Evolutionary conservation across 1,140 invertebrate species (phyloP).

Genomic region (Temnothorax longispinosus): DNA sequence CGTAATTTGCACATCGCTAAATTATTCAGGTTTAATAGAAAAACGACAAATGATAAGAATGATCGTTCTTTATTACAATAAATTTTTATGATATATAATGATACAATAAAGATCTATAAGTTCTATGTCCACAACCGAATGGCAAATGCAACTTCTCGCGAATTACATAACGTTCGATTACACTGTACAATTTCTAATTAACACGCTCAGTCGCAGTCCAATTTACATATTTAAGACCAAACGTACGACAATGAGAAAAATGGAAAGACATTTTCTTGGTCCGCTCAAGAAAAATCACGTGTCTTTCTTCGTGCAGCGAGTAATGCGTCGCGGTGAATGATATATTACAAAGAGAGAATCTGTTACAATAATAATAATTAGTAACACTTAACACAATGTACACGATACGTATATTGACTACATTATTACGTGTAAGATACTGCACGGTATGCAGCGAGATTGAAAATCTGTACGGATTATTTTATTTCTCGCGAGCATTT

Average conservation of each 20-base stretch:
- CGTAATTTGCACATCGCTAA: neutral
- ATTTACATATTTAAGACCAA: slow-evolving; percentile 53
- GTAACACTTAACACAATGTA: slow-evolving; percentile 80
- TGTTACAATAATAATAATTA: slow-evolving; percentile 78
- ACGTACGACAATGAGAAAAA: slow-evolving; percentile 13
- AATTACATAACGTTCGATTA: slow-evolving; percentile 72
- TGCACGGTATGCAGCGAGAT: slow-evolving; percentile 47
- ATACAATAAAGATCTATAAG: slow-evolving; percentile 84
- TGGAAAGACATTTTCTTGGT: slow-evolving; percentile 35
- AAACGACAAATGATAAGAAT: slow-evolving; percentile 39
- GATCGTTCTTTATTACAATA: slow-evolving; percentile 80
- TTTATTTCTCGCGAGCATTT: slow-evolving; percentile 20
- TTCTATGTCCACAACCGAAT: slow-evolving; percentile 83
- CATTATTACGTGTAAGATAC: slow-evolving; percentile 54
- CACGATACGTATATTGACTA: slow-evolving; percentile 76
- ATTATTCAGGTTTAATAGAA: neutral
- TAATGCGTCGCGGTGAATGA: slow-evolving; percentile 60
- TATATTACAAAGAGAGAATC: slow-evolving; percentile 79
- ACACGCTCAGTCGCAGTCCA: slow-evolving; percentile 44
- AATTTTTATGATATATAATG: slow-evolving; percentile 78
- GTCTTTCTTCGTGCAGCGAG: neutral
- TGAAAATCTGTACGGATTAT: slow-evolving; percentile 34
- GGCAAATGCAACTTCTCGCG: slow-evolving; percentile 79
- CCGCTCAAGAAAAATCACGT: neutral
- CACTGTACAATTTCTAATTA: slow-evolving; percentile 73